Conservation (phyloP, 2,113 vertebrate genomes). For the Cynocephalus volans region DNA sequence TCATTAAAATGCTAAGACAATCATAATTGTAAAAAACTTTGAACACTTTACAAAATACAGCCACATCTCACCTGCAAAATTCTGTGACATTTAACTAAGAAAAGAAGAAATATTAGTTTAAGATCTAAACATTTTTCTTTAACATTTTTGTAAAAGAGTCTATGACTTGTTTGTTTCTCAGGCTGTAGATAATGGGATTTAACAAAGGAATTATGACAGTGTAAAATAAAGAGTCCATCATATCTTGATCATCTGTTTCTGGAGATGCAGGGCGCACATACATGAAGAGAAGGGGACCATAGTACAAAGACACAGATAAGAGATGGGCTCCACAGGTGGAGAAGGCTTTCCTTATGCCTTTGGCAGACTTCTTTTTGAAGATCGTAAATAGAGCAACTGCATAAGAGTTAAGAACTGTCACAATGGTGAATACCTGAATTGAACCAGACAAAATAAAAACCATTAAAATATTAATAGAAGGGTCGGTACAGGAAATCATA, state of each 20-base stretch:
- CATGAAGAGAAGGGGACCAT: slow-evolving; percentile 71
- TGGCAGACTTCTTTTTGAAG: slow-evolving; percentile 60
- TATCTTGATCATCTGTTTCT: background rate
- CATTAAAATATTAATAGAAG: slow-evolving; percentile 64
- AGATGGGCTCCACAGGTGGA: slow-evolving; percentile 80
- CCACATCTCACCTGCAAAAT: background rate
- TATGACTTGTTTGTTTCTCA: slow-evolving; percentile 70
- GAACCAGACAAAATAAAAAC: slow-evolving; percentile 70
- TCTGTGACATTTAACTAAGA: background rate
- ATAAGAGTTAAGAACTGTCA: slow-evolving; percentile 54
- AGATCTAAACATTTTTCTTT: slow-evolving; percentile 40
- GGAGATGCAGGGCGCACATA: slow-evolving; percentile 49
- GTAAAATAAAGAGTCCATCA: slow-evolving; percentile 66
- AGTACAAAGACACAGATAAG: slow-evolving; percentile 72
- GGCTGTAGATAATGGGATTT: slow-evolving; percentile 69
- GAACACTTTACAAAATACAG: background rate
- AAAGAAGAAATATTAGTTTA: background rate
- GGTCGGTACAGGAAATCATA: slow-evolving; percentile 73
- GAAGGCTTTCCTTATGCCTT: slow-evolving; percentile 59
- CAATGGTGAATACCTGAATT: slow-evolving; percentile 59
- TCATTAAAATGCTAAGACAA: background rate
- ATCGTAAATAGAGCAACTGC: slow-evolving; percentile 54
- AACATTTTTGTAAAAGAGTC: slow-evolving; percentile 24
- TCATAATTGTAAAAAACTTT: background rate
- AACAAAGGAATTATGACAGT: slow-evolving; percentile 54